phyloP scores from a whole-genome alignment of 2,113 vertebrate species.

The Archilochus colubris region DNA sequence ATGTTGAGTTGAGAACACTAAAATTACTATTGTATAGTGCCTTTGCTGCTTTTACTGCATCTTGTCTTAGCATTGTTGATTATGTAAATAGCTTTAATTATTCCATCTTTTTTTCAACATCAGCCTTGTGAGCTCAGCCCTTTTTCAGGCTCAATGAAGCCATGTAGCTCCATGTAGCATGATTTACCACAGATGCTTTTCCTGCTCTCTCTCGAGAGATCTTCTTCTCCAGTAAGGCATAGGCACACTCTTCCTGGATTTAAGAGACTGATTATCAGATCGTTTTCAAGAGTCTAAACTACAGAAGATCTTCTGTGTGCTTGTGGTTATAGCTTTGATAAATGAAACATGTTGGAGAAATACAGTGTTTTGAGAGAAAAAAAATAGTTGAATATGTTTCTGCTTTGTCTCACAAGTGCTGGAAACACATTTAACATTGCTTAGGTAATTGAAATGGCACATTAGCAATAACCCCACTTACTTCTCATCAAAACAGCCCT shows the following conservation, averaged over 20 bases:
- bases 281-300: neutral
- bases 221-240: neutral
- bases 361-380: neutral
- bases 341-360: neutral
- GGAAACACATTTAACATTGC: neutral
- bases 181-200: neutral
- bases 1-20: neutral
- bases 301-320: neutral
- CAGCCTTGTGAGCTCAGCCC: neutral
- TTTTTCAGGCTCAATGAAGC: neutral
- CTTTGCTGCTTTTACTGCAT: neutral
- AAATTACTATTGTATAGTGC: neutral
- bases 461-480: neutral
- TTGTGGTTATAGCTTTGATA: neutral
- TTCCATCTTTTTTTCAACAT: neutral
- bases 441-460: neutral
- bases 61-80: neutral
- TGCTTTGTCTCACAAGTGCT: neutral
- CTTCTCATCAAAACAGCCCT: neutral
- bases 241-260: neutral
- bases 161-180: neutral
- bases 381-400: neutral
- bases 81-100: slow-evolving; percentile 20
- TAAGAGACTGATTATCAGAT: neutral
- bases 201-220: neutral